Evolutionary conservation across 1,140 invertebrate genomes (phyloP).

Genomic region (Heliconius melpomene): DNA sequence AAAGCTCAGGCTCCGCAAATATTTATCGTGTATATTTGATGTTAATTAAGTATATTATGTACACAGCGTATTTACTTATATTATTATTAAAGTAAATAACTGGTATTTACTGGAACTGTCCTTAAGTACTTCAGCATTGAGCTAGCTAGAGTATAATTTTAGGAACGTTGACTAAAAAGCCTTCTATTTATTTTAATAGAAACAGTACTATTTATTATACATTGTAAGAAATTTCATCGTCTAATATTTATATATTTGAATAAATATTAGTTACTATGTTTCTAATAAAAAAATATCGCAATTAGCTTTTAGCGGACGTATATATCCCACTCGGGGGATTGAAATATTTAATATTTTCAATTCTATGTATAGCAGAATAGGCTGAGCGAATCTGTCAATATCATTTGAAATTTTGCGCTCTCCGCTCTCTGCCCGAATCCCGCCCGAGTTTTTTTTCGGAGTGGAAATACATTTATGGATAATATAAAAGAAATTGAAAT

Average conservation of each 20-base stretch:
- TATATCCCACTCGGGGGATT: too few species aligned
- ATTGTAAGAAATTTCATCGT: too few species aligned
- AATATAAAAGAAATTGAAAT: not conserved
- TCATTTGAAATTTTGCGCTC: too few species aligned
- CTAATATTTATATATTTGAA: too few species aligned
- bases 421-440: too few species aligned
- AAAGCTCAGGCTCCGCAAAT: not conserved
- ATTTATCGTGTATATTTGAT: not conserved
- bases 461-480: not conserved
- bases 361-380: too few species aligned
- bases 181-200: not conserved
- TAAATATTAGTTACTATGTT: too few species aligned
- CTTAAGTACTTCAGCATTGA: not conserved
- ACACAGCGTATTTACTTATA: not conserved
- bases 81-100: not conserved
- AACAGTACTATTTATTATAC: not conserved
- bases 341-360: too few species aligned
- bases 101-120: not conserved
- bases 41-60: not conserved
- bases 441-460: too few species aligned
- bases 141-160: not conserved
- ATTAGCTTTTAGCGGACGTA: too few species aligned
- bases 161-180: not conserved
- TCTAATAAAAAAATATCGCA: too few species aligned
- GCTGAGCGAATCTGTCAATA: too few species aligned